A percentile compares a stretch with the other conserved stretches of the same genome.
Evolutionary conservation across 2,888 invertebrate genomes (phyloP).

Genomic region (Cerastoderma edule): DNA sequence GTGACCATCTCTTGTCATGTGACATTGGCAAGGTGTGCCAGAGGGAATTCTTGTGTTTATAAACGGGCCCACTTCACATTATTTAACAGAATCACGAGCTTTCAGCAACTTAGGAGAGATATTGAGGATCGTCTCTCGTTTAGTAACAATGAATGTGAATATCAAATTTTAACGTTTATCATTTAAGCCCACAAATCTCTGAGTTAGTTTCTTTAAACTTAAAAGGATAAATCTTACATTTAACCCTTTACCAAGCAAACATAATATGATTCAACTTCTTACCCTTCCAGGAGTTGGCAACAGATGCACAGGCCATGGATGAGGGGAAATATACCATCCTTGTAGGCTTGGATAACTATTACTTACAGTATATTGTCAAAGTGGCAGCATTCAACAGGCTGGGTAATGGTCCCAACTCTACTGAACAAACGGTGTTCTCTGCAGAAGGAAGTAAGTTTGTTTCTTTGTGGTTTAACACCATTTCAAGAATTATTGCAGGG

Average conservation of each 20-base stretch:
- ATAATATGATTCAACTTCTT: not conserved
- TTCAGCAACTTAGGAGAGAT: too few relatives aligned
- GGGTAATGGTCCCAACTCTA: conserved; percentile 93
- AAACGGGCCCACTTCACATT: too few relatives aligned
- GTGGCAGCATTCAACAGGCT: conserved; percentile 83
- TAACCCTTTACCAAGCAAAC: too few relatives aligned
- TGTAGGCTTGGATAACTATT: conserved; percentile 82
- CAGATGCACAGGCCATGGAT: conserved; percentile 27
- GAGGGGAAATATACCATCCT: conserved; percentile 59
- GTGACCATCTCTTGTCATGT: too few relatives aligned
- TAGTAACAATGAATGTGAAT: too few relatives aligned
- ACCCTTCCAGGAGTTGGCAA: conserved; percentile 20
- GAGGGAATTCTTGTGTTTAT: too few relatives aligned
- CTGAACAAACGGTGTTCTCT: conserved; percentile 86
- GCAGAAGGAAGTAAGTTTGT: conserved; percentile 78
- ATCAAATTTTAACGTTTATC: too few relatives aligned
- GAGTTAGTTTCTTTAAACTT: not conserved
- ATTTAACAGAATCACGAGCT: too few relatives aligned
- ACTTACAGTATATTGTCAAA: conserved; percentile 77
- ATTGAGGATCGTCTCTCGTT: too few relatives aligned
- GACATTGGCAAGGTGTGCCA: too few relatives aligned
- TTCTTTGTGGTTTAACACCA: not conserved
- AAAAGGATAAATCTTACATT: not conserved
- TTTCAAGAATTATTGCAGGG: not conserved
- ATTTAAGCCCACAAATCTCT: not conserved